These are phyloP conservation scores for Seriola rivoliana DNA, from an alignment of 2,113 vertebrate species.

Conservation along the genomic window DNA sequence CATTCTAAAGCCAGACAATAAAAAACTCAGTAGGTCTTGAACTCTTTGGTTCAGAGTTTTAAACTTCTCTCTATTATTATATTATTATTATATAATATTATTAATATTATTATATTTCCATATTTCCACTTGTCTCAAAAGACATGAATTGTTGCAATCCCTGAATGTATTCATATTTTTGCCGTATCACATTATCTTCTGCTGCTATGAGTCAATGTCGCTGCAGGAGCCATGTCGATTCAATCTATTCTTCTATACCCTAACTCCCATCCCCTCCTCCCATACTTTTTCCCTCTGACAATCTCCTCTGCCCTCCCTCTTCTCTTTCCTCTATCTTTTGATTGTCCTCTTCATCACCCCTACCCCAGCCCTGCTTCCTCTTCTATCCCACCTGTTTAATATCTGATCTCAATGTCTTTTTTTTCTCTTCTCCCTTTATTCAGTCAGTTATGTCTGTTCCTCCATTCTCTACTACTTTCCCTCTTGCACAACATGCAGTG, in stretches of 20 bases:
- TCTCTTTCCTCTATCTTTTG: constrained; percentile 17
- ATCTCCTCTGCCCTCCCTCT: neutral
- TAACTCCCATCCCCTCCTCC: constrained; percentile 8
- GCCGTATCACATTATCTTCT: constrained; percentile 9
- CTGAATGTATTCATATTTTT: constrained; percentile 9
- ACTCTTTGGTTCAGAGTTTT: neutral
- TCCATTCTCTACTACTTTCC: constrained; percentile 1
- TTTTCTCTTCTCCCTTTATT: neutral
- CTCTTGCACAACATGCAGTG: neutral
- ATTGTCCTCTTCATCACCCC: constrained; percentile 36
- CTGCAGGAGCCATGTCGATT: constrained; percentile 26
- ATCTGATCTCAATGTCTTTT: constrained; percentile 6
- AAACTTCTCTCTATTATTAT: neutral
- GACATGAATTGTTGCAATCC: neutral
- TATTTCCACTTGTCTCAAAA: neutral
- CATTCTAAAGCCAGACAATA: neutral
- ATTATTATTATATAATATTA: no score
- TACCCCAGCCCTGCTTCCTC: neutral
- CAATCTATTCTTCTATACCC: constrained; percentile 15
- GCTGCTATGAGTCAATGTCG: constrained; percentile 4
- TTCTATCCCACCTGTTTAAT: constrained; percentile 8
- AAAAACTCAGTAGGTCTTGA: neutral
- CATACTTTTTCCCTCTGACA: neutral
- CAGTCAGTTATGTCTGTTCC: constrained; percentile 25
- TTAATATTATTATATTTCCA: no score